Base-by-base conservation (phyloP, 2,888 invertebrate genomes). In the Ennomos fuscantarius region DNA sequence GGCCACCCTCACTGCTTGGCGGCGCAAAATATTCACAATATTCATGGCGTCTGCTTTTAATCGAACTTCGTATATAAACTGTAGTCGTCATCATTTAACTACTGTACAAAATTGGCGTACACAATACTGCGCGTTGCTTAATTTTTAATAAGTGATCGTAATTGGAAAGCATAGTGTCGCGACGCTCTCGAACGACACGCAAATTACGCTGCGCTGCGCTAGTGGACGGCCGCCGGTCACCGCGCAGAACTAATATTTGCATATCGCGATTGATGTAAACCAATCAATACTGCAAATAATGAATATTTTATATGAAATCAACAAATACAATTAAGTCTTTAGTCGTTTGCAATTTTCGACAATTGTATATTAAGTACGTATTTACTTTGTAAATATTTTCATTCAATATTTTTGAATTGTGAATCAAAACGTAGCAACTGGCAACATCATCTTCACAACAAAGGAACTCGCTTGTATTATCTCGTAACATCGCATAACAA, bases 211-310 rank as follows among this genome's bases (percentile, higher is more conserved):
- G 37, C 46, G 45, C 15, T 41, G 46, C 10, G 5, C 36, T 8
- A 73, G 12, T 31, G 13, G 47, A 8, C 39, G 47, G 11, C 33
- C 33, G 74, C 79, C 81, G 84, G 82, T 81, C 86, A 83, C 76
- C 80, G 84, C 74, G 78, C 78, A 77, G 74, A 68, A 84, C 89
- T 86, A 92, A 91, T 92, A 91, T 92, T 91, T 91, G 89, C 89
- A 88, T 88, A 87, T 87, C 87, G 82, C 86, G 87, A 92, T 90
- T 90, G 89, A 91, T 90, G 86, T 86, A 76, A 83, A 79, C 84
- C 89, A 91, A 92, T 92, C 92, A 90, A 89, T 90, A 87, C 84
- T 81, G 88, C 88, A 92, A 92, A 92, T 90, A 90, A 86, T 87
- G 84, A 84, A 87, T 86, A 84, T 84, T 78, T 83, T 84, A 78